Evolutionary conservation across 1,140 invertebrate genomes (phyloP), one percentile per base, ranked within the genome.

Genomic region (Cryptotermes secundus): DNA sequence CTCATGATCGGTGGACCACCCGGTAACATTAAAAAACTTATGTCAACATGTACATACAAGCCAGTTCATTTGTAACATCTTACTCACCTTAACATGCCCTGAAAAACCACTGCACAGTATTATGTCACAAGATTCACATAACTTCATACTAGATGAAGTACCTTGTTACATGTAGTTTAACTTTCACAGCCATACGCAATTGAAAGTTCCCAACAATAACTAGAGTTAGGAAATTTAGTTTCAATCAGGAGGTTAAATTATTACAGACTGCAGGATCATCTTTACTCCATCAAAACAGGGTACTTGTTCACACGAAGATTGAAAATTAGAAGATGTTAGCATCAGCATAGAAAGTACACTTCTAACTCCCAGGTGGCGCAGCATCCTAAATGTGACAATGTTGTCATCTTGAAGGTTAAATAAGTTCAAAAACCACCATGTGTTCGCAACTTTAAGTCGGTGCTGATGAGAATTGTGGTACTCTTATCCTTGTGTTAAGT

Each of bases 181-280:
- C 59, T 16, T 72, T 72, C 59, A 72, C 59, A 72, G 59, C 59
- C 59, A 72, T 72, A 31, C 31, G 26, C n/a, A 72, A 72, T 72
- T 72, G 59, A 72, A 72, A 72, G 9, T 72, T n/a, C 59, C 59
- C 31, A 72, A 72, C 59, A 72, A 12, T 72, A 72, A 72, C n/a
- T 31, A 10, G 26, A 10, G n/a, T 72, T 31, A 72, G n/a, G 59
- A 72, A 72, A n/a, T 72, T n/a, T 72, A n/a, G 26, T 72, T 26
- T 31, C n/a, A 72, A 9, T 72, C 6, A 31, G 31, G n/a, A 72
- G 7, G 9, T 9, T 72, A 72, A 24, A 72, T 31, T n/a, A 9
- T 72, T 12, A 31, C 9, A 31, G n/a, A 26, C 26, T 31, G 31
- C 59, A 31, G 59, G 59, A 72, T 31, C 31, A 72, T 72, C 59